Conservation (phyloP, 2,797 vertebrate genomes). For the Pachyuromys duprasi region DNA sequence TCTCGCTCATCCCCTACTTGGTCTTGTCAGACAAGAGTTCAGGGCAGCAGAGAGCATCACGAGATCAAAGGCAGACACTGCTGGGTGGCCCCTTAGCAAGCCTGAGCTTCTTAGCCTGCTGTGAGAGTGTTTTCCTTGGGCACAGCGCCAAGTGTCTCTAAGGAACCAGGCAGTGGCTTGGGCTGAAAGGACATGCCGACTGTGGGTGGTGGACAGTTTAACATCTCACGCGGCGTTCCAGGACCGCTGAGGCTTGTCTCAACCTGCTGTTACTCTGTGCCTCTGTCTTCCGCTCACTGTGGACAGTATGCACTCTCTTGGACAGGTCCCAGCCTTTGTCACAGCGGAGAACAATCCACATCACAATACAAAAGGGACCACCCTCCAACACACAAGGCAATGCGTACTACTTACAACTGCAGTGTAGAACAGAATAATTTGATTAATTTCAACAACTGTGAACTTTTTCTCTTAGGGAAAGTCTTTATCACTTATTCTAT, state of each 20-base stretch:
- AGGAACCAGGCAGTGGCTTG: constrained; percentile 27
- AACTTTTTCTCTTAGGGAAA: constrained; percentile 89
- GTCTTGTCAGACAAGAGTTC: constrained; percentile 40
- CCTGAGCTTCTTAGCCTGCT: constrained; percentile 58
- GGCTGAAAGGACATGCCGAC: background rate
- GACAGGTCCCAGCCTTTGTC: background rate
- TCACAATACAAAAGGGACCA: background rate
- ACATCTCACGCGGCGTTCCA: constrained; percentile 27
- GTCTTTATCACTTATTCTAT: constrained; percentile 97
- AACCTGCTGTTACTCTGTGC: background rate
- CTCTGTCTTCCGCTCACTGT: background rate
- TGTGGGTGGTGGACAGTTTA: constrained; percentile 35
- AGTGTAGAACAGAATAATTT: background rate
- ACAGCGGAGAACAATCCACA: background rate
- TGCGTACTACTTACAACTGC: background rate
- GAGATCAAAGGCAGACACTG: constrained; percentile 62
- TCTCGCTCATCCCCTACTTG: background rate
- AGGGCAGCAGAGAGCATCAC: constrained; percentile 15
- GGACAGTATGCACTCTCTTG: background rate
- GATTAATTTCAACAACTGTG: constrained; percentile 34
- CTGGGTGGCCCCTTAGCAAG: constrained; percentile 46
- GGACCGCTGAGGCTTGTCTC: background rate
- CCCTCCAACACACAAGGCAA: background rate
- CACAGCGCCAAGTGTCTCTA: constrained; percentile 50
- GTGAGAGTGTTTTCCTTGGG: constrained; percentile 49